Percentiles rank a stretch among this genome's conserved stretches.
These are phyloP conservation scores for Coryphaenoides rupestris DNA, from an alignment of 2,113 vertebrate species.

Conservation along the genomic window DNA sequence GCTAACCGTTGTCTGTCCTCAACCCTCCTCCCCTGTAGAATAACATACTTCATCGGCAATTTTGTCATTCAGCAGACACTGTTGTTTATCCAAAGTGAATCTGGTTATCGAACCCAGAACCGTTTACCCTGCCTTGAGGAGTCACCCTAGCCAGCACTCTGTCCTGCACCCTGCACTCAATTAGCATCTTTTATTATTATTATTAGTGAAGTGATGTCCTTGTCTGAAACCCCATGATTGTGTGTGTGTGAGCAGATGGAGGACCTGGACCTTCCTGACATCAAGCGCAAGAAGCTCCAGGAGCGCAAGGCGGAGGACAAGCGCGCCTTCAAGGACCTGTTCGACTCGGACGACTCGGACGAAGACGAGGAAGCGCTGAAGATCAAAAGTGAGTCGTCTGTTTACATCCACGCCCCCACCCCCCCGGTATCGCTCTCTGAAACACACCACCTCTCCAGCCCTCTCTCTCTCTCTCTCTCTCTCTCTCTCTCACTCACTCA, in stretches of 20 bases:
- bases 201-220: too few species aligned
- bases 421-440: background rate
- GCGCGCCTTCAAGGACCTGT: conserved; percentile 88
- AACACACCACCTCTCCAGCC: background rate
- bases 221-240: too few species aligned
- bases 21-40: too few species aligned
- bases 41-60: too few species aligned
- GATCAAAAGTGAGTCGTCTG: conserved; percentile 69
- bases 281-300: conserved; percentile 81
- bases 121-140: too few species aligned
- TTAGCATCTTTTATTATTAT: too few species aligned
- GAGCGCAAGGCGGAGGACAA: conserved; percentile 83
- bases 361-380: conserved; percentile 62
- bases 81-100: too few species aligned
- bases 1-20: too few species aligned
- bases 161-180: too few species aligned
- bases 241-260: conserved; percentile 76
- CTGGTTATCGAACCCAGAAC: too few species aligned
- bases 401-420: background rate
- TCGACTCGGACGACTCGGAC: conserved; percentile 82
- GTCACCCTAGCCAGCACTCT: too few species aligned
- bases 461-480: conserved; percentile 7
- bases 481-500: background rate
- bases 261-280: conserved; percentile 89
- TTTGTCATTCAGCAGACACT: too few species aligned